Base-by-base conservation (phyloP, 2,113 vertebrate species). In the Aldabrachelys gigantea region DNA sequence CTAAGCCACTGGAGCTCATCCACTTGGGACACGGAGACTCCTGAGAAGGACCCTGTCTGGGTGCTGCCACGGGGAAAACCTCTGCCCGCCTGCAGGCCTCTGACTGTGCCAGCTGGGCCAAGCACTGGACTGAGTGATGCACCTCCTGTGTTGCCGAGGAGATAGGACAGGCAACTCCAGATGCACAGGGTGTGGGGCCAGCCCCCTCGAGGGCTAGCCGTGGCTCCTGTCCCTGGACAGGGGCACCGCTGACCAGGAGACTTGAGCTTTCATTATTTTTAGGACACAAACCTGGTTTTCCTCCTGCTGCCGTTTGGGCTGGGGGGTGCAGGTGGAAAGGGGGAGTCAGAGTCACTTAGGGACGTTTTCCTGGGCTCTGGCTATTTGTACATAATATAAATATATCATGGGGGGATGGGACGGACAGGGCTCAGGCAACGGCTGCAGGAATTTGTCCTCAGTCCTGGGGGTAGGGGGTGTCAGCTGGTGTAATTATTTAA, bases 21-120 rank as follows among this genome's bases (percentile, higher is more conserved):
- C 47, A 80, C 62, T 88, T 27, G 38, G 82, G 94, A 78, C 53
- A 56, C 6, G 27, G 87, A 83, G 80, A 91, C 95, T 75, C 56
- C 2, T 6, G 24, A 47, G 80, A 50, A 80, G 31, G 80, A 76
- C 76, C 52, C 76, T 53, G 57, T 82, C 52, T 79, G 78, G 14
- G 29, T n/a, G 62, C 62, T 65, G 62, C 62, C 62, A n/a, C 17
- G 31, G 31, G 62, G 62, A 31, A 65, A 93, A 31, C 69, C 75
- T 47, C 90, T 92, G 90, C 93, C 89, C 88, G 79, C 76, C 85
- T 56, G 89, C 95, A 90, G 91, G 94, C 96, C 96, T 95, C 89
- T 69, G 89, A 85, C 54, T 27, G 85, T 82, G 75, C 93, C 88
- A 92, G 17, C 17, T 75, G 72, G 38, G 21, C n/a, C 24, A 6